Base-by-base conservation (phyloP, 2,797 vertebrate genomes). In the Astyanax mexicanus region DNA sequence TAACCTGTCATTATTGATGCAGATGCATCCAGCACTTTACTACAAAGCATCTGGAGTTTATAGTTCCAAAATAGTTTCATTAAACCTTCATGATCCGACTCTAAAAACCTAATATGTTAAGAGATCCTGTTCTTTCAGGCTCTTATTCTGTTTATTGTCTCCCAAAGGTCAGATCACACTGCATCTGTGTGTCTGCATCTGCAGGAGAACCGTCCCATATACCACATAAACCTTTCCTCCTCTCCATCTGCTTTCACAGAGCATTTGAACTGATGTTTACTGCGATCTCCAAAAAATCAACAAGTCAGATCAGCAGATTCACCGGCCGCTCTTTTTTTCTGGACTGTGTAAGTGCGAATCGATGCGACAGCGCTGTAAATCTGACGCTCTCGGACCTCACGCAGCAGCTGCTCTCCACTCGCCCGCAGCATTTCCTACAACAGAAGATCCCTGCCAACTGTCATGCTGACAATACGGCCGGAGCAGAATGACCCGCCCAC, bases 401-500 rank as follows among this genome's bases (percentile, higher is more conserved):
- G 61, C 70, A 78, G 75, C 70, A 78, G 69, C 76, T 78, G 76
- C 62, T 78, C 62, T 67, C 54, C 19, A 72, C 78, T 72, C 65
- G 62, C 42, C 62, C 72, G 69, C 69, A 78, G 76, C 11, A 47
- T 72, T 78, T 78, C 76, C 76, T 71, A 65, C 76, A 72, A 61
- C 76, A 52, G 76, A 38, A 78, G 52, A 78, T 67, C 51, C 67
- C 76, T 78, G 76, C 69, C 76, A 78, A 78, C 76, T 78, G 76
- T 78, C 76, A 78, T 72, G 54, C 76, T 78, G 76, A 78, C 76
- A 78, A 78, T 78, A 78, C 76, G 69, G 76, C 38, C 69, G 0
- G 62, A 78, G 32, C 76, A 78, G 62, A 78, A 78, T 78, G 76
- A 78, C 76, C 76, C 69, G 6, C 69, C 62, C 62, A 78, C 69